Conservation (phyloP, 2,888 invertebrate genomes). For the Eupeodes latifasciatus region DNA sequence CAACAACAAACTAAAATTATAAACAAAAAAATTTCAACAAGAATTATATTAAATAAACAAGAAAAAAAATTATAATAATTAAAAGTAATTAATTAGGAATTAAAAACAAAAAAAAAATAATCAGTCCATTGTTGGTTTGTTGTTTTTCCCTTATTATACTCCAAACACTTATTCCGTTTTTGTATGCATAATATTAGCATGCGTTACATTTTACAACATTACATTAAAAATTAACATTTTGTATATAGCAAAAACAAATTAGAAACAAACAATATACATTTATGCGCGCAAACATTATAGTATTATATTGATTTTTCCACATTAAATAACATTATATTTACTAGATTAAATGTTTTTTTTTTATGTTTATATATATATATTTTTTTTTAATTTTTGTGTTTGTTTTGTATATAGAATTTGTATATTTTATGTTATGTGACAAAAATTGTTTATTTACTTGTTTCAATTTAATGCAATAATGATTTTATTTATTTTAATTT, state of each 20-base stretch:
- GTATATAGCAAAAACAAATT: constrained; percentile 45
- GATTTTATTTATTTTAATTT: constrained; percentile 15
- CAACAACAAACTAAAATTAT: constrained; percentile 55
- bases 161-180: constrained; percentile 39
- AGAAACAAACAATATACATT: constrained; percentile 58
- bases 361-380: constrained; percentile 15
- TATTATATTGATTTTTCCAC: constrained; percentile 46
- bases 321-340: constrained; percentile 56
- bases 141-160: constrained; percentile 57
- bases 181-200: constrained; percentile 32
- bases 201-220: constrained; percentile 52
- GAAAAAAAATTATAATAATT: constrained; percentile 46
- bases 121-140: constrained; percentile 72
- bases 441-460: constrained; percentile 39
- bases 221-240: constrained; percentile 56
- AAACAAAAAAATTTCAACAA: constrained; percentile 60
- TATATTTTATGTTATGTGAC: constrained; percentile 48
- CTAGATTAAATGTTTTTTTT: constrained; percentile 34
- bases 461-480: constrained; percentile 22
- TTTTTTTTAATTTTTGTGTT: constrained; percentile 14
- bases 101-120: constrained; percentile 66
- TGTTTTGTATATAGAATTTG: constrained; percentile 32
- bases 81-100: constrained; percentile 65
- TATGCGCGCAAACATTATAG: constrained; percentile 45
- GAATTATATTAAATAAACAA: constrained; percentile 71